These are phyloP conservation scores for Drosophila serrata DNA, from an alignment of 1,140 invertebrate species.

Conservation along the genomic window DNA sequence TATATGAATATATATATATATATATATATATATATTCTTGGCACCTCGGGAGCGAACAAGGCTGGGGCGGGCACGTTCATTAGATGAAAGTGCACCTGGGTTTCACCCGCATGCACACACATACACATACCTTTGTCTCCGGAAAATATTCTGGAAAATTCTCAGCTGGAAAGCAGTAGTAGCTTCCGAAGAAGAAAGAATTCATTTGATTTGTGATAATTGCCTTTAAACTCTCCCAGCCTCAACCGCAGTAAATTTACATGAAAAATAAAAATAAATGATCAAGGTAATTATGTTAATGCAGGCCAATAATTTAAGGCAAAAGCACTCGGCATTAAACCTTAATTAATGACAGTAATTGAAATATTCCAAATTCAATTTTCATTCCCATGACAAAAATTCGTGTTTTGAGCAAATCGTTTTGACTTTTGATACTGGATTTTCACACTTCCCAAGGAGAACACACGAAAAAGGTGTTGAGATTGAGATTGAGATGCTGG, in stretches of 20 bases:
- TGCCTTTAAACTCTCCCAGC: conserved; percentile 5
- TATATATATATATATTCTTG: too few species aligned
- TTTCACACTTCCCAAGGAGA: conserved; percentile 35
- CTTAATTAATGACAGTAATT: conserved; percentile 45
- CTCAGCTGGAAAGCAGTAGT: conserved; percentile 17
- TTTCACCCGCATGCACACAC: conserved; percentile 22
- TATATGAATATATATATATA: too few species aligned
- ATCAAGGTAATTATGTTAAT: conserved; percentile 49
- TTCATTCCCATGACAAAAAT: conserved; percentile 35
- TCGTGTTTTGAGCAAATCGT: conserved; percentile 34
- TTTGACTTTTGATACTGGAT: conserved; percentile 26
- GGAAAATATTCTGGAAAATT: conserved; percentile 22
- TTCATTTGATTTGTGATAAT: conserved; percentile 5
- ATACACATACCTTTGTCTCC: not conserved
- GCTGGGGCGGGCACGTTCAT: conserved; percentile 56
- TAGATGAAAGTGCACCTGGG: conserved; percentile 61
- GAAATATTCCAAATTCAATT: conserved; percentile 39
- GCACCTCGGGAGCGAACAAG: conserved; percentile 49
- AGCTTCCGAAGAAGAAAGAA: conserved; percentile 9
- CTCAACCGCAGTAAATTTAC: not conserved
- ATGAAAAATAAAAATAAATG: conserved; percentile 42
- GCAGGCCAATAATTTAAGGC: conserved; percentile 34
- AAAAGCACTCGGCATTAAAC: conserved; percentile 21
- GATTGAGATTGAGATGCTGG: conserved; percentile 1
- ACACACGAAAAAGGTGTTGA: conserved; percentile 14